Conservation (phyloP, 2,113 vertebrate genomes). For the Microtus montanus region DNA sequence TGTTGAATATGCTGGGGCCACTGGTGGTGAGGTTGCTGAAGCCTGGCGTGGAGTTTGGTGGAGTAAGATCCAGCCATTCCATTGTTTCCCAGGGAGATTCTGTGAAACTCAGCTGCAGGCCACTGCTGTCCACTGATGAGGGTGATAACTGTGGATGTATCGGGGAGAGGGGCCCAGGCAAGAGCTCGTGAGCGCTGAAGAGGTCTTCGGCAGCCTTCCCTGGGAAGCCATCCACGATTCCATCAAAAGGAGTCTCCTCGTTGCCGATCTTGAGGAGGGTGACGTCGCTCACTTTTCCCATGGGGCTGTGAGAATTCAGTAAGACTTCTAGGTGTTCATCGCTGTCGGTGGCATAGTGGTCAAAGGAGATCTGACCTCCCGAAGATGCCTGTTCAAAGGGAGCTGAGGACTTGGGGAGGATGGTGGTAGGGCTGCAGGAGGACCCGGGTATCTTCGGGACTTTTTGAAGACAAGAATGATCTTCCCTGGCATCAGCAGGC, state of each 20-base stretch:
- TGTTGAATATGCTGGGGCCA: conserved; percentile 95
- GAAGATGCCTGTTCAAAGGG: conserved; percentile 89
- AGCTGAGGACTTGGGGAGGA: conserved; percentile 87
- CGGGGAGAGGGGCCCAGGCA: conserved; percentile 92
- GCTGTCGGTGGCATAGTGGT: conserved; percentile 84
- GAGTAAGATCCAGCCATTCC: conserved; percentile 98
- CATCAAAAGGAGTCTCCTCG: conserved; percentile 90
- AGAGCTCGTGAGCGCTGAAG: conserved; percentile 90
- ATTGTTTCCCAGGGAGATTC: conserved; percentile 98
- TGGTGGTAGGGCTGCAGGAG: conserved; percentile 84
- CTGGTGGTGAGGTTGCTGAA: conserved; percentile 88
- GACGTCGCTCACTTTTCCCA: conserved; percentile 88
- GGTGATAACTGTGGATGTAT: conserved; percentile 89
- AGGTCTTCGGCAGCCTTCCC: conserved; percentile 90
- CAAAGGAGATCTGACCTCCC: conserved; percentile 86
- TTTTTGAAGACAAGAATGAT: conserved; percentile 93
- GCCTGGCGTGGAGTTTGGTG: conserved; percentile 90
- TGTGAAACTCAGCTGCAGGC: conserved; percentile 93
- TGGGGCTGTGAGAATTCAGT: conserved; percentile 88
- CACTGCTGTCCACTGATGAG: conserved; percentile 88
- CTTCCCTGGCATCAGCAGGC: conserved; percentile 96
- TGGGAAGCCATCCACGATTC: conserved; percentile 88
- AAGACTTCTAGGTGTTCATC: conserved; percentile 93
- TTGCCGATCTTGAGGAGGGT: conserved; percentile 89
- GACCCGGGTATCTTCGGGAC: conserved; percentile 93